Evolutionary conservation across 2,888 invertebrate genomes (phyloP).

Genomic region (Amphimallon solstitiale): DNA sequence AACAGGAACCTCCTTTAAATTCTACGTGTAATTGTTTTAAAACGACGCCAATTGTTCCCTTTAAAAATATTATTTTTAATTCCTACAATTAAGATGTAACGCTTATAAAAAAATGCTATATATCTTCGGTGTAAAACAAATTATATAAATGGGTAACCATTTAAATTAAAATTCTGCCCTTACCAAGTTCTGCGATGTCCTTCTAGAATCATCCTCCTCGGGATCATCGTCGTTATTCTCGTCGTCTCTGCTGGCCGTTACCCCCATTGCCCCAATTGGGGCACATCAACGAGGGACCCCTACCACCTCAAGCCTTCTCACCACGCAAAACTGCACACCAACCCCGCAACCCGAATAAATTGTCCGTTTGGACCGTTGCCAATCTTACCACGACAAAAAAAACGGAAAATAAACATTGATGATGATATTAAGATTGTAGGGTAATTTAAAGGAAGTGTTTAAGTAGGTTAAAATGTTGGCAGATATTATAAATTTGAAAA

Average conservation of each 20-base stretch:
- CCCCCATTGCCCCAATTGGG: constrained; percentile 68
- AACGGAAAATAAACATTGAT: neutral
- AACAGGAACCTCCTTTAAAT: neutral
- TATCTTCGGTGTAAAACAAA: constrained; percentile 13
- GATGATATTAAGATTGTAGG: neutral
- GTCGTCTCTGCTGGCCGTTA: constrained; percentile 67
- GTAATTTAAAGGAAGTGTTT: neutral
- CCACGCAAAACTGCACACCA: constrained; percentile 23
- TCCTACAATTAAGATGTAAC: neutral
- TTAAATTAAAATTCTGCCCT: constrained; percentile 50
- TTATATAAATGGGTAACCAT: constrained; percentile 28
- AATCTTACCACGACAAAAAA: neutral
- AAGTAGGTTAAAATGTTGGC: no score
- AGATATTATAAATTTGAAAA: no score
- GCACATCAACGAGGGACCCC: constrained; percentile 66
- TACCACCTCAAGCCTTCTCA: constrained; percentile 52
- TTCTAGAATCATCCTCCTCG: constrained; percentile 66
- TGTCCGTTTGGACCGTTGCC: constrained; percentile 24
- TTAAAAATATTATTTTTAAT: no score
- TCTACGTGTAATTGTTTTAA: neutral
- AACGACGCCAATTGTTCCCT: neutral
- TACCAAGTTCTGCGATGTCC: constrained; percentile 67
- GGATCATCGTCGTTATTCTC: constrained; percentile 65
- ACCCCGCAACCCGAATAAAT: constrained; percentile 13
- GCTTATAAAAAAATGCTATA: neutral